Percentiles rank a stretch among this genome's conserved stretches.
Conservation (phyloP, 2,113 vertebrate genomes). For the Charina bottae region DNA sequence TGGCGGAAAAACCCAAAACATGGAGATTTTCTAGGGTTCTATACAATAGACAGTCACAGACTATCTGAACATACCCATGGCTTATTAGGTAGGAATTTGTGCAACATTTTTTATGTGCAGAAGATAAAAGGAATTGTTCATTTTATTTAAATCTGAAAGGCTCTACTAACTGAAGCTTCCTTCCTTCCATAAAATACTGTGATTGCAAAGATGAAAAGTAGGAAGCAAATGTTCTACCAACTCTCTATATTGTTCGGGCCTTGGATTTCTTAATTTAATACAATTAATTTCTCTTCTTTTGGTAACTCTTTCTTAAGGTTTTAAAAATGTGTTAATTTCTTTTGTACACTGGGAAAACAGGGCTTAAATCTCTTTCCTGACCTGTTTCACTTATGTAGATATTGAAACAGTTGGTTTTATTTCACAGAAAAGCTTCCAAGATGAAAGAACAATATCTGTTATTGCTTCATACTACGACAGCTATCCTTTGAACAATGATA, state of each 20-base stretch:
- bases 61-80: slow-evolving; percentile 87
- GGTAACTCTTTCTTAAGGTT: background rate
- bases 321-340: background rate
- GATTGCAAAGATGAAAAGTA: background rate
- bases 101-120: background rate
- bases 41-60: slow-evolving; percentile 84
- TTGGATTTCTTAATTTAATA: background rate
- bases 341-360: background rate
- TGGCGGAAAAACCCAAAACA: slow-evolving; percentile 87
- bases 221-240: background rate
- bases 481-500: background rate
- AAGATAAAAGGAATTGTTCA: background rate
- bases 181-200: background rate
- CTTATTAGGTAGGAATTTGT: slow-evolving; percentile 83
- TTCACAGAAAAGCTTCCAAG: background rate
- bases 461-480: background rate
- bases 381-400: background rate
- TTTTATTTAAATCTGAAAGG: background rate
- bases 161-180: background rate
- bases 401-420: background rate
- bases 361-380: background rate
- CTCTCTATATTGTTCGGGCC: background rate
- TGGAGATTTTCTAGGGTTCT: slow-evolving; percentile 89
- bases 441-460: background rate
- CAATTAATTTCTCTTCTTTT: background rate